phyloP scores from a whole-genome alignment of 2,797 vertebrate genomes.

The Pipistrellus nathusii region DNA sequence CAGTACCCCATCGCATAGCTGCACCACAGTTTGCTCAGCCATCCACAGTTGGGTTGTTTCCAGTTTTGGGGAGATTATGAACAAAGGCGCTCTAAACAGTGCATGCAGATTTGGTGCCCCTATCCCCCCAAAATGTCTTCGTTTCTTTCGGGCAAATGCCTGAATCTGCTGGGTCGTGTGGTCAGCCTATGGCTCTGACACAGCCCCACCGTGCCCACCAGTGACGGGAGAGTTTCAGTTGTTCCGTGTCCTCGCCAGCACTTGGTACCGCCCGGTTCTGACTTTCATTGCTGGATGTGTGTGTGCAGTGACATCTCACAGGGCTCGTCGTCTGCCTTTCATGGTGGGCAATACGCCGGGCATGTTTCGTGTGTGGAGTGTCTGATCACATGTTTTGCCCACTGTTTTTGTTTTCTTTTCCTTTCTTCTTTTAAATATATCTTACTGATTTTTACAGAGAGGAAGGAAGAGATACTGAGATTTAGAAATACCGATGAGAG shows the following conservation, averaged over 20 bases:
- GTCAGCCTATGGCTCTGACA: fast-evolving
- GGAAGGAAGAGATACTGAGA: too few relatives aligned
- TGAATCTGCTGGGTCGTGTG: neutral
- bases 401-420: neutral
- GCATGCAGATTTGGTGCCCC: neutral
- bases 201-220: fast-evolving
- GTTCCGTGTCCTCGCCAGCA: fast-evolving
- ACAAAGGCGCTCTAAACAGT: neutral
- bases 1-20: fast-evolving
- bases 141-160: neutral
- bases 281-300: fast-evolving
- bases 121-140: neutral
- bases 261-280: fast-evolving
- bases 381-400: neutral
- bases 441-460: too few relatives aligned
- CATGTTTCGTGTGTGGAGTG: neutral
- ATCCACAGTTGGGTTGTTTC: neutral
- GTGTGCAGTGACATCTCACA: fast-evolving
- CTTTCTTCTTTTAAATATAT: too few relatives aligned
- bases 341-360: fast-evolving
- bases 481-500: too few relatives aligned
- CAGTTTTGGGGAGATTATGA: neutral
- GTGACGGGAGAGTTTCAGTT: fast-evolving
- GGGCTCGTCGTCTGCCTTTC: neutral
- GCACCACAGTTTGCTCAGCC: neutral